Evolutionary conservation across 1,140 invertebrate genomes (phyloP), one percentile per base, ranked within the genome.

Genomic region (Leptinotarsa texana): DNA sequence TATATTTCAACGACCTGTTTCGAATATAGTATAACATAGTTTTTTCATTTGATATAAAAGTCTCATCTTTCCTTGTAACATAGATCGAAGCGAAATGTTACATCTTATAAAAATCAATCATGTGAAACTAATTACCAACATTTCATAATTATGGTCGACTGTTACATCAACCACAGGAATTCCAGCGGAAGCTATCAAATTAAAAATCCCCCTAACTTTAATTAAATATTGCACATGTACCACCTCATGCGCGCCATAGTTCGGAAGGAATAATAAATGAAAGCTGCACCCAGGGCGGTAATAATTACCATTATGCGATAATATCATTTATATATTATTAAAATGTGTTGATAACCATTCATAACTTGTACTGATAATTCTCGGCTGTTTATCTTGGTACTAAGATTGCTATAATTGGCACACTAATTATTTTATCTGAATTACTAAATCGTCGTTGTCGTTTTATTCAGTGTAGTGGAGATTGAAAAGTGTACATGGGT

Each of bases 271-370:
- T 67, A 67, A 67, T 67, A 22, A 67, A 27, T 27, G 42, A 27
- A 67, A 15, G 6, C 42, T 24, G 65, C 21, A 67, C 42, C 18
- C 65, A 67, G 42, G 65, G 65, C 51, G n/a, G 51, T 57, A 57
- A 57, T 22, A 67, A 33, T 67, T 27, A 67, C 27, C 24, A 67
- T 67, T 67, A 67, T 42, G 65, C 65, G 65, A 67, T 67, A 24
- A 17, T 67, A 22, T 67, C 65, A 42, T 22, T 67, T 27, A 67
- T 67, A 67, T 67, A 22, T 22, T 67, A 33, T 17, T 57, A 57
- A 33, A 67, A 27, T 67, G 22, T 42, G 65, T 67, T 67, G 65
- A 67, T 67, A 67, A 42, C 65, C 65, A 42, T 67, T 33, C 65
- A 67, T 27, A 67, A 67, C 27, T 18, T 27, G 65, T 67, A 67